These are phyloP conservation scores for Agrotis puta DNA, from an alignment of 2,888 invertebrate species.

Conservation along the genomic window DNA sequence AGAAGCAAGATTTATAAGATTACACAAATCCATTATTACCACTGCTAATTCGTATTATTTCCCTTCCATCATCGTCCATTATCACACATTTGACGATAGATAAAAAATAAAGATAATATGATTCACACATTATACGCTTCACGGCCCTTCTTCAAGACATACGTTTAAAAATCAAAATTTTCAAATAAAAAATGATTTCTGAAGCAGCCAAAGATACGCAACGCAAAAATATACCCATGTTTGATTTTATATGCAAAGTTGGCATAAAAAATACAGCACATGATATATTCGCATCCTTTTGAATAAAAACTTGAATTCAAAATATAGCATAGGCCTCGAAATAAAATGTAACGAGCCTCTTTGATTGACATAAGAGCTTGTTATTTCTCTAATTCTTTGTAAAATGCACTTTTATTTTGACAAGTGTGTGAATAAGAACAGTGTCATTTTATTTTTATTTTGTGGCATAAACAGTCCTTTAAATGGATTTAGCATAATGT, in stretches of 20 bases:
- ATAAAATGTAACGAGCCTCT: slow-evolving; percentile 65
- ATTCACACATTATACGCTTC: slow-evolving; percentile 34
- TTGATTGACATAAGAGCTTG: slow-evolving; percentile 78
- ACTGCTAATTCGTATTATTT: slow-evolving; percentile 1
- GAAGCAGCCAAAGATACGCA: slow-evolving; percentile 30
- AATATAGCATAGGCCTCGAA: slow-evolving; percentile 61
- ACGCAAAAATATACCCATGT: slow-evolving; percentile 45
- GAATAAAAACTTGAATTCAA: slow-evolving; percentile 62
- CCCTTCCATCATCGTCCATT: slow-evolving; percentile 37
- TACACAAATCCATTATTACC: slow-evolving; percentile 31
- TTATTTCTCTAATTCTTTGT: slow-evolving; percentile 74
- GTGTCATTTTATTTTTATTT: slow-evolving; percentile 53
- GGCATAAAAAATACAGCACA: slow-evolving; percentile 45
- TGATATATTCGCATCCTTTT: slow-evolving; percentile 59
- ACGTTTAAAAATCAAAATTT: slow-evolving; percentile 5
- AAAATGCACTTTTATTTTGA: slow-evolving; percentile 63
- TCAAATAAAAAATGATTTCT: slow-evolving; percentile 19
- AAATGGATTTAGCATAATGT: slow-evolving; percentile 33
- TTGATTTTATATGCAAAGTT: slow-evolving; percentile 58
- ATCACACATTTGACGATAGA: slow-evolving; percentile 32
- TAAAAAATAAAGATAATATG: slow-evolving; percentile 32
- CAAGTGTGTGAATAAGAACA: slow-evolving; percentile 60
- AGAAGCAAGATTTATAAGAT: slow-evolving; percentile 31
- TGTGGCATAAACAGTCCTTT: slow-evolving; percentile 29
- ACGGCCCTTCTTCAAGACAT: not conserved